Conservation (phyloP, 2,888 invertebrate genomes). For the Drosophila setosimentum region DNA sequence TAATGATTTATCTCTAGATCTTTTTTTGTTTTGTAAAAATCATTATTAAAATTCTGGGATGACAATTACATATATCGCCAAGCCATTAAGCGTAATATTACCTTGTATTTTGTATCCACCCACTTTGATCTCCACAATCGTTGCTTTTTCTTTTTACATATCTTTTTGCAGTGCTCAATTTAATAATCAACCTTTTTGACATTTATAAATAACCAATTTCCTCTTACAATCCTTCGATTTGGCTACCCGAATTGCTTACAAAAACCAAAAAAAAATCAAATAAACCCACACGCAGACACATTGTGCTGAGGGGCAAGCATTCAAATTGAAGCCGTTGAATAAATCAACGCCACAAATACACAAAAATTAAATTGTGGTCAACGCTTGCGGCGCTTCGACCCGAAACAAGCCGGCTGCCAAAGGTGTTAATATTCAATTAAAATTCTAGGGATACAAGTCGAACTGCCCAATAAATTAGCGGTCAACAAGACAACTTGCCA, state of each 20-base stretch:
- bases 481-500: conserved; percentile 83
- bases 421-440: conserved; percentile 85
- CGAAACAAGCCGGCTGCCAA: conserved; percentile 60
- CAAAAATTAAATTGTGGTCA: conserved; percentile 79
- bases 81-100: not conserved
- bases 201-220: conserved; percentile 81
- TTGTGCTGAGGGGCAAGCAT: conserved; percentile 18
- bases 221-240: conserved; percentile 42
- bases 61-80: not conserved
- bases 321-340: conserved; percentile 65
- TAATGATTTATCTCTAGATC: no score
- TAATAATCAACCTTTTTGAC: conserved; percentile 47
- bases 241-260: conserved; percentile 60
- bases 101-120: no score
- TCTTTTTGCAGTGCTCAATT: conserved; percentile 48
- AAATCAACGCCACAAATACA: conserved; percentile 83
- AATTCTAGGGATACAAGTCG: conserved; percentile 77
- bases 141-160: not conserved
- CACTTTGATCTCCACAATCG: not conserved
- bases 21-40: not conserved
- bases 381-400: conserved; percentile 69
- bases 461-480: conserved; percentile 81
- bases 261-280: not conserved
- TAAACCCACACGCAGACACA: conserved; percentile 68
- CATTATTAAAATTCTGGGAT: not conserved